Conservation (phyloP, 2,113 vertebrate genomes). For the Scolopax mira region DNA sequence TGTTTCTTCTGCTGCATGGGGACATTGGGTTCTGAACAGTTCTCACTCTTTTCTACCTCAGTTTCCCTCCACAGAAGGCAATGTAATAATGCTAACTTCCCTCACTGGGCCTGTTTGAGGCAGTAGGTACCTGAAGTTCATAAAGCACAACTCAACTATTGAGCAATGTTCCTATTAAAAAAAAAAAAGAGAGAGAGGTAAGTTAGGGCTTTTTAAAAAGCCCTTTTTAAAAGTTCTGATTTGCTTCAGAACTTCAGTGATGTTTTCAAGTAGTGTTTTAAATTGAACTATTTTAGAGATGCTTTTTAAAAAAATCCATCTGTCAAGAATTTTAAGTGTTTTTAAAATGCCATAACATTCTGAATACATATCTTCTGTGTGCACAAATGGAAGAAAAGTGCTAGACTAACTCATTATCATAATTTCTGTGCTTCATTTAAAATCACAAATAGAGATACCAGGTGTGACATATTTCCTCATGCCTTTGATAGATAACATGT, state of each 20-base stretch:
- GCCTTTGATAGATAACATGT: not conserved
- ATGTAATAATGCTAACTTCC: not conserved
- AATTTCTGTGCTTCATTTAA: not conserved
- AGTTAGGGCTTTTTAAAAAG: not conserved
- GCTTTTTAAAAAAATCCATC: not conserved
- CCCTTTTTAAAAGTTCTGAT: too few relatives aligned
- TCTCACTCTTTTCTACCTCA: not conserved
- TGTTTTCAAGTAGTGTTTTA: not conserved
- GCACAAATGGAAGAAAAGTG: not conserved
- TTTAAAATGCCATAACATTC: not conserved
- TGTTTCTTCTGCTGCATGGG: not conserved
- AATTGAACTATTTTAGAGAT: not conserved
- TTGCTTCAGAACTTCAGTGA: not conserved
- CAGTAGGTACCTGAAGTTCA: not conserved
- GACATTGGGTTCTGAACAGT: not conserved
- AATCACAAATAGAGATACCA: not conserved
- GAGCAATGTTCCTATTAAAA: not conserved
- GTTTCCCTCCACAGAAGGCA: not conserved
- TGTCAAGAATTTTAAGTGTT: not conserved
- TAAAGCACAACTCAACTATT: not conserved
- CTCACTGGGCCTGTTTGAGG: not conserved
- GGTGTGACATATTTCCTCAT: not conserved
- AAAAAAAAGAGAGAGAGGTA: not conserved
- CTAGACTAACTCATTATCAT: not conserved
- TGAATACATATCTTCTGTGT: not conserved